phyloP scores from a whole-genome alignment of 2,888 invertebrate species.

The Chironomus tentans region DNA sequence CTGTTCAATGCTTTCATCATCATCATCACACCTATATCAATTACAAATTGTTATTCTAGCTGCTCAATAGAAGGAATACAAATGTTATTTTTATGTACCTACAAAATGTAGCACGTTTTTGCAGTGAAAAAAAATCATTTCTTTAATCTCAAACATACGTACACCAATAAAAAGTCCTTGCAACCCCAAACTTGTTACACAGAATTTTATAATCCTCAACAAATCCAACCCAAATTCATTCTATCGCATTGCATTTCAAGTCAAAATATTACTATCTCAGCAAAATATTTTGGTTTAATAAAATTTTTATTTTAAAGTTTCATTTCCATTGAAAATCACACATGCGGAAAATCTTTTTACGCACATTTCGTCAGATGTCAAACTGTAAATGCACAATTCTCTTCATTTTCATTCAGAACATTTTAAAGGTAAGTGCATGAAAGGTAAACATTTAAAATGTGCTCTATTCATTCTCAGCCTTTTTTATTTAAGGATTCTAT shows the following conservation, averaged over 20 bases:
- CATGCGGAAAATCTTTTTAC: constrained; percentile 14
- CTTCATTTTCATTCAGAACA: too few relatives aligned
- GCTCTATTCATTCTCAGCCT: too few relatives aligned
- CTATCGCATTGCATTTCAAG: neutral
- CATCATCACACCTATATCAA: constrained; percentile 7
- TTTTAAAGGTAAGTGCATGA: too few relatives aligned
- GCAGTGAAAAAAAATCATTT: neutral
- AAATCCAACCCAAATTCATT: neutral
- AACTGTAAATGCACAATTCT: too few relatives aligned
- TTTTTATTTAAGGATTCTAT: too few relatives aligned
- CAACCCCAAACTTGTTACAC: neutral
- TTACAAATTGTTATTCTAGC: constrained; percentile 25
- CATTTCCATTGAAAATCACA: neutral
- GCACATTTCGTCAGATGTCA: too few relatives aligned
- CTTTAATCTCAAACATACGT: neutral
- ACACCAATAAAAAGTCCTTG: neutral
- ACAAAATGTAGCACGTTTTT: neutral
- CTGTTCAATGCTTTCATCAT: neutral
- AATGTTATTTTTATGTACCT: neutral
- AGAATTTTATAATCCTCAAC: neutral
- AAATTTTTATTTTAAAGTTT: neutral
- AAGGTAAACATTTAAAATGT: too few relatives aligned
- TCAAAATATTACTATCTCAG: constrained; percentile 8
- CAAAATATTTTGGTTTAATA: neutral
- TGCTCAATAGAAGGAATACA: neutral